These are phyloP conservation scores for Phengaris alcon DNA, from an alignment of 2,888 invertebrate genomes.

Conservation along the genomic window DNA sequence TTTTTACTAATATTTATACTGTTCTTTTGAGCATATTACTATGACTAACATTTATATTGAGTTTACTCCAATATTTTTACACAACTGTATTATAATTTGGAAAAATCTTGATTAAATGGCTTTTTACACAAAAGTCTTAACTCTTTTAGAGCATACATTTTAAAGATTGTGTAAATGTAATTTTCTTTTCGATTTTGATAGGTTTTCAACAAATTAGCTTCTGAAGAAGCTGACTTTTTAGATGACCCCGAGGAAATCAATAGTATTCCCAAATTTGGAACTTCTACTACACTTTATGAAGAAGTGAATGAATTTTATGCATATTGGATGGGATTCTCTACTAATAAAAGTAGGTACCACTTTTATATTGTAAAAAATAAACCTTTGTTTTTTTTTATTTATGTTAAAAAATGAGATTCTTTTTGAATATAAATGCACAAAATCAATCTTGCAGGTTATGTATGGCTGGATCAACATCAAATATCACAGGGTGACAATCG, in stretches of 20 bases:
- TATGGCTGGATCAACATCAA: slow-evolving; percentile 96
- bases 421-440: not conserved
- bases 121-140: too few relatives aligned
- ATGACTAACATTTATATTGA: too few relatives aligned
- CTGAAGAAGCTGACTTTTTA: slow-evolving; percentile 92
- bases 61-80: too few relatives aligned
- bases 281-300: slow-evolving; percentile 89
- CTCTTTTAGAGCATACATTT: not conserved
- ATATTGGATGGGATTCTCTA: slow-evolving; percentile 96
- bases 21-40: not conserved
- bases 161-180: not conserved
- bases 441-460: slow-evolving; percentile 68
- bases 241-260: slow-evolving; percentile 84
- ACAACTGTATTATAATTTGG: too few relatives aligned
- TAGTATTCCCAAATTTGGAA: slow-evolving; percentile 90
- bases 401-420: not conserved
- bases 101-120: too few relatives aligned
- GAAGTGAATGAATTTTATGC: slow-evolving; percentile 93
- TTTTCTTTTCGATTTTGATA: not conserved
- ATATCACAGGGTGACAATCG: slow-evolving; percentile 91
- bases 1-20: not conserved
- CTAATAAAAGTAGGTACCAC: slow-evolving; percentile 83
- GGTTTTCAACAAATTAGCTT: slow-evolving; percentile 89
- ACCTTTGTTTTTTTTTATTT: not conserved
- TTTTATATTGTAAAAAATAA: not conserved